Conservation (phyloP, 2,797 vertebrate genomes). For the Botia almorhae region DNA sequence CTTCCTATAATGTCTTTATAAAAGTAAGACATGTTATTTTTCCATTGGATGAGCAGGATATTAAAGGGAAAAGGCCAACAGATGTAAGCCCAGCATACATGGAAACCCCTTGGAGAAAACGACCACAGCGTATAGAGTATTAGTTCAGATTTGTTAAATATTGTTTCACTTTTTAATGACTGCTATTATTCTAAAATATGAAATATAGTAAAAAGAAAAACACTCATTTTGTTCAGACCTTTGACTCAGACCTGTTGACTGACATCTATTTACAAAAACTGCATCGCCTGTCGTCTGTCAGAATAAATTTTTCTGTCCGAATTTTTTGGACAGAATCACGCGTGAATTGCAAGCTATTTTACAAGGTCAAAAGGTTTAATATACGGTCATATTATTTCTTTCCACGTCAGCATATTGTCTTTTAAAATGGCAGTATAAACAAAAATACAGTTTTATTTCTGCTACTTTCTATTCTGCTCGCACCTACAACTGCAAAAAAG, state of each 20-base stretch:
- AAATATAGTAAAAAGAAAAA: too few relatives aligned
- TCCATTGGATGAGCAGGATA: too few relatives aligned
- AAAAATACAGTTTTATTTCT: not conserved
- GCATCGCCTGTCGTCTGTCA: not conserved
- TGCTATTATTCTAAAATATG: too few relatives aligned
- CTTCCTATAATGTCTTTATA: too few relatives aligned
- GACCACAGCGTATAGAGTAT: too few relatives aligned
- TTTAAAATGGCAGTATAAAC: conserved; percentile 19
- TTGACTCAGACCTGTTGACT: too few relatives aligned
- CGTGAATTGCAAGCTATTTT: not conserved
- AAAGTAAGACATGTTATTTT: too few relatives aligned
- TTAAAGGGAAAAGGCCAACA: too few relatives aligned
- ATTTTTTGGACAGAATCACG: conserved; percentile 26
- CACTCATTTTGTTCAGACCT: not conserved
- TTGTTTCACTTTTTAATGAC: too few relatives aligned
- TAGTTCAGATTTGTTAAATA: too few relatives aligned
- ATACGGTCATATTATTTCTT: not conserved
- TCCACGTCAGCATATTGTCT: not conserved
- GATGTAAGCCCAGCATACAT: not conserved
- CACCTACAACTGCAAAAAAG: not conserved
- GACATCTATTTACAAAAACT: not conserved
- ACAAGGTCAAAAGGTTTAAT: conserved; percentile 39
- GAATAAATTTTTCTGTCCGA: conserved; percentile 9
- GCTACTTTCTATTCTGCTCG: not conserved
- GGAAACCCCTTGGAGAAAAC: not conserved